Evolutionary conservation across 2,888 invertebrate species (phyloP).

Genomic region (Imbricaverruca yamaguchii): DNA sequence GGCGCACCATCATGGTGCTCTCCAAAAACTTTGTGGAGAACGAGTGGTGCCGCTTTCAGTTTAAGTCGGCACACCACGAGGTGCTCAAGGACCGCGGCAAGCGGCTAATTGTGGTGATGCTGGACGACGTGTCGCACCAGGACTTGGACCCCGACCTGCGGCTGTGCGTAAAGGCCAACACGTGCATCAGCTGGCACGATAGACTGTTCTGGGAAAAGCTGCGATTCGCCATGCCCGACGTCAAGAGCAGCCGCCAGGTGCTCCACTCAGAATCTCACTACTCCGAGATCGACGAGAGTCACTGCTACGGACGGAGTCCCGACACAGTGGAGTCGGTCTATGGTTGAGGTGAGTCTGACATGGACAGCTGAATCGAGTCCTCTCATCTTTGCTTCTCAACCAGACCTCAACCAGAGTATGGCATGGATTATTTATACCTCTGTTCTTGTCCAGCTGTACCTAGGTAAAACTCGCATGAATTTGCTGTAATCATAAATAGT

Average conservation of each 20-base stretch:
- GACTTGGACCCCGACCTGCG: conserved; percentile 78
- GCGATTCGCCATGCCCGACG: conserved; percentile 74
- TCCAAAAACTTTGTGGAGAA: conserved; percentile 79
- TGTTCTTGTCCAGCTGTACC: too few relatives aligned
- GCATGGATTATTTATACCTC: too few relatives aligned
- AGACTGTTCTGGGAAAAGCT: conserved; percentile 90
- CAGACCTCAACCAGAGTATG: too few relatives aligned
- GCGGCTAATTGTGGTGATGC: conserved; percentile 70
- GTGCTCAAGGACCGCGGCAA: conserved; percentile 63
- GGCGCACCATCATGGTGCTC: conserved; percentile 76
- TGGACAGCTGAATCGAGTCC: too few relatives aligned
- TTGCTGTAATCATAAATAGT: too few relatives aligned
- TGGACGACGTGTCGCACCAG: conserved; percentile 67
- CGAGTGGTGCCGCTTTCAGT: conserved; percentile 83
- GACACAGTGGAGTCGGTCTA: neutral
- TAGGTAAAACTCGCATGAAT: too few relatives aligned
- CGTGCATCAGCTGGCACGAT: conserved; percentile 73
- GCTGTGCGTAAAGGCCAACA: conserved; percentile 72
- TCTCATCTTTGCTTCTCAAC: too few relatives aligned
- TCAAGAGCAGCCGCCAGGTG: conserved; percentile 39
- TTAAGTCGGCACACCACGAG: conserved; percentile 79
- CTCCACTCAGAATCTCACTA: neutral
- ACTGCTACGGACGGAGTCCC: neutral
- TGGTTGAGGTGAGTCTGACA: neutral
- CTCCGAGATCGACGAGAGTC: conserved; percentile 5